Base-by-base conservation (phyloP, 2,888 invertebrate species). In the Coenonympha glycerion region DNA sequence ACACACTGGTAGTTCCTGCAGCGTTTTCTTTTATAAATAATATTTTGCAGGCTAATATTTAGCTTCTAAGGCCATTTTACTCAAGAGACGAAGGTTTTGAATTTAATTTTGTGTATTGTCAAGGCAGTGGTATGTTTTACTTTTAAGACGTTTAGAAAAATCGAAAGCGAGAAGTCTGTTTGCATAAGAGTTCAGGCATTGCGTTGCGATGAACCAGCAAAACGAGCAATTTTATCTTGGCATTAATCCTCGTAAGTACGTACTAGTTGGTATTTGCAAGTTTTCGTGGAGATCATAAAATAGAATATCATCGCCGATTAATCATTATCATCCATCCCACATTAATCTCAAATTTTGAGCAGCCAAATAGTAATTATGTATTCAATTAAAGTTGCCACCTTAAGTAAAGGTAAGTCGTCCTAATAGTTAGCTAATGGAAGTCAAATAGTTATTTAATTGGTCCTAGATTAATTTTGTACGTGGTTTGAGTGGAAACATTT, bases 1-100 rank as follows among this genome's bases (percentile, higher is more conserved):
- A 30, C 30, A 18, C 42, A 19, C 30, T 42, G 21, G 28, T 46
- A 34, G 22, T 31, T 31, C 26, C 26, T 47, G 26, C 49, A 37
- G 24, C 28, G 24, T 42, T 36, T 30, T 28, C 21, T 33, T 9
- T 33, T 22, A 24, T 33, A 26, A 3, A 33, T 16, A 11, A 37
- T 6, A n/a, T 21, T 18, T 9, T 3, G 8, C 15, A 34, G 6
- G 31, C 44, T 19, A 36, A 28, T 41, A 33, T 42, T 3, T 44
- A 28, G 26, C 33, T 24, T 42, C n/a, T n/a, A n/a, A n/a, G n/a
- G n/a, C n/a, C n/a, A n/a, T n/a, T n/a, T n/a, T n/a, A n/a, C n/a
- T n/a, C n/a, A n/a, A n/a, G 30, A 19, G 3, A 11, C 18, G 2
- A n/a, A 6, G 8, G 3, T 2, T 3, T 41, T 18, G 18, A 30